Base-by-base conservation (phyloP, 2,888 invertebrate genomes). In the Phyto melanocephala region DNA sequence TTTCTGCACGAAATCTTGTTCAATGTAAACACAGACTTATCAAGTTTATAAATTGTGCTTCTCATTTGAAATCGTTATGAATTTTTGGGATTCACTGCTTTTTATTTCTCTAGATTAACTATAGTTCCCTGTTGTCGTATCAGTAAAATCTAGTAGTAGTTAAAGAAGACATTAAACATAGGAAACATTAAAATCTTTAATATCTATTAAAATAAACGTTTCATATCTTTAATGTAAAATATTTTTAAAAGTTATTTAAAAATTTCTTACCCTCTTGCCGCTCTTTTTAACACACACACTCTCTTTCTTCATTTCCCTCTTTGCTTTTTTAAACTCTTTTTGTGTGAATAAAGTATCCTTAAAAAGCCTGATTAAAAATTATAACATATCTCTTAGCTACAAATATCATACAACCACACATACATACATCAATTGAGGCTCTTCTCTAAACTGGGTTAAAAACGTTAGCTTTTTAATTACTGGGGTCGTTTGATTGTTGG, bases 181-280 rank as follows among this genome's bases (percentile, higher is more conserved):
- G 8, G 33, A 42, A 42, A 54, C 45, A 77, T 62, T 77, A 22
- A 62, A 77, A 70, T 68, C 62, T 77, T 52, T 42, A 77, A 62
- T 62, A 22, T 17, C 60, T 77, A 68, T 77, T 70, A 77, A 54
- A 70, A 68, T 54, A 75, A 75, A 65, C 56, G 65, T 75, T 75
- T 65, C 35, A 54, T 70, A 70, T 77, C 60, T 62, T 45, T 33
- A 54, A 70, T 28, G 40, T 37, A 56, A 52, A 77, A 62, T 52
- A 77, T 58, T 78, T n/a, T 60, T 33, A 54, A 37, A 13, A 67
- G 58, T 72, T 65, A n/a, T 33, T 58, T 50, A 71, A 71, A 22
- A 33, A 45, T 37, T 63, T 70, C 40, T 24, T 68, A 42, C 22
- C n/a, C 47, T 1, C n/a, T 13, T 17, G 33, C 20, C 35, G 4